Conservation (phyloP, 2,888 invertebrate species). For the Ormia ochracea region DNA sequence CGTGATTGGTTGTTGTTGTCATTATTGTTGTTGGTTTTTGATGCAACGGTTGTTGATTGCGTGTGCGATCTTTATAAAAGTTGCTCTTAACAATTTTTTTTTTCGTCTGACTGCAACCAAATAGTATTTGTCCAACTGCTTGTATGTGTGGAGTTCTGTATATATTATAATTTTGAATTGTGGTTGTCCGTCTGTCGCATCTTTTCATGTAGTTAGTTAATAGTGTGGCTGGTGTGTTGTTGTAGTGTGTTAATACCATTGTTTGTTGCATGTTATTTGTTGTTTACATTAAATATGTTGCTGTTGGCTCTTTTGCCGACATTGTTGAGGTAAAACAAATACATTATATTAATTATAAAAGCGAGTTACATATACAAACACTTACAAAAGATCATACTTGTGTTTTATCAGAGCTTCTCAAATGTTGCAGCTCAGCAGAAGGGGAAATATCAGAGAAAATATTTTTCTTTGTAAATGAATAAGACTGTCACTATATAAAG, state of each 20-base stretch:
- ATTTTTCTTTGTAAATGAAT: no score
- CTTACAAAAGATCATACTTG: not conserved
- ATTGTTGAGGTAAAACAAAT: constrained; percentile 2
- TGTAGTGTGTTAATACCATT: constrained; percentile 42
- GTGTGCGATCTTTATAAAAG: constrained; percentile 17
- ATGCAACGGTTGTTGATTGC: constrained; percentile 38
- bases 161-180: not conserved
- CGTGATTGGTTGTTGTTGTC: constrained; percentile 33
- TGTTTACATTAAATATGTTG: constrained; percentile 40
- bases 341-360: not conserved
- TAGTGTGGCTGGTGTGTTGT: constrained; percentile 26
- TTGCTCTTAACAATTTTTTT: not conserved
- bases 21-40: not conserved
- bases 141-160: not conserved
- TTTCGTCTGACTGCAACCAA: not conserved
- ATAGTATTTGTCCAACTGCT: not conserved
- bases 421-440: not conserved
- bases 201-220: constrained; percentile 9
- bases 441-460: no score
- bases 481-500: no score
- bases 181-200: not conserved
- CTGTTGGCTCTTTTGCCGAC: constrained; percentile 47
- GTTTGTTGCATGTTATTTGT: constrained; percentile 54
- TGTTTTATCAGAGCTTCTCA: not conserved
- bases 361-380: not conserved